phyloP scores from a whole-genome alignment of 2,797 vertebrate species.

The Lagocephalus sceleratus region DNA sequence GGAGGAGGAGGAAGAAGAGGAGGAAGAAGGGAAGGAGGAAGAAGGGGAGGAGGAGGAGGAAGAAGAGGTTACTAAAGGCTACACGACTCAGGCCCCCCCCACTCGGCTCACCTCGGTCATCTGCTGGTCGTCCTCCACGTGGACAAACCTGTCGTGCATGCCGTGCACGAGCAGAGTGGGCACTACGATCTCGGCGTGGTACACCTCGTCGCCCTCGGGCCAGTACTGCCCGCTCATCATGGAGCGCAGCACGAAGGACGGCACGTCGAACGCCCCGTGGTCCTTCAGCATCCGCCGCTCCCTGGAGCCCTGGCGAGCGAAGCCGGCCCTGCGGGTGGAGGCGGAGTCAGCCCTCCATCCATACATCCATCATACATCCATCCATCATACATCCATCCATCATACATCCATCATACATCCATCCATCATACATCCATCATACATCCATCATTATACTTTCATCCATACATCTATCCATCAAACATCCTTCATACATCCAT shows the following conservation, averaged over 20 bases:
- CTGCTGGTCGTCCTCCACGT: slow-evolving; percentile 92
- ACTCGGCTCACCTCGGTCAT: slow-evolving; percentile 87
- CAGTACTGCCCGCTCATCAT: slow-evolving; percentile 99
- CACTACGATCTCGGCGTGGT: slow-evolving; percentile 92
- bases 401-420: too few relatives aligned
- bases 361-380: not conserved
- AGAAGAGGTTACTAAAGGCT: too few relatives aligned
- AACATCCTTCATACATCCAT: too few relatives aligned
- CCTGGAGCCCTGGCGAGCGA: slow-evolving; percentile 89
- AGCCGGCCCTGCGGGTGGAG: slow-evolving; percentile 83
- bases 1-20: too few relatives aligned
- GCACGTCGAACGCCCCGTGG: slow-evolving; percentile 94
- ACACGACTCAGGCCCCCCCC: too few relatives aligned
- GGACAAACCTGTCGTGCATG: slow-evolving; percentile 96
- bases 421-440: too few relatives aligned
- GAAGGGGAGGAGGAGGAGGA: too few relatives aligned
- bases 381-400: too few relatives aligned
- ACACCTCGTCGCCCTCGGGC: slow-evolving; percentile 96
- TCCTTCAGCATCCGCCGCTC: slow-evolving; percentile 95
- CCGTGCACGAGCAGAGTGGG: slow-evolving; percentile 92
- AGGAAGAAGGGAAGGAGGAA: too few relatives aligned
- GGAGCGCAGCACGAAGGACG: slow-evolving; percentile 91
- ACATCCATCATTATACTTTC: too few relatives aligned
- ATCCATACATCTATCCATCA: too few relatives aligned
- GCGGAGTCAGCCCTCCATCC: slow-evolving; percentile 4